phyloP scores from a whole-genome alignment of 2,888 invertebrate species.

The Nomada ferruginata region DNA sequence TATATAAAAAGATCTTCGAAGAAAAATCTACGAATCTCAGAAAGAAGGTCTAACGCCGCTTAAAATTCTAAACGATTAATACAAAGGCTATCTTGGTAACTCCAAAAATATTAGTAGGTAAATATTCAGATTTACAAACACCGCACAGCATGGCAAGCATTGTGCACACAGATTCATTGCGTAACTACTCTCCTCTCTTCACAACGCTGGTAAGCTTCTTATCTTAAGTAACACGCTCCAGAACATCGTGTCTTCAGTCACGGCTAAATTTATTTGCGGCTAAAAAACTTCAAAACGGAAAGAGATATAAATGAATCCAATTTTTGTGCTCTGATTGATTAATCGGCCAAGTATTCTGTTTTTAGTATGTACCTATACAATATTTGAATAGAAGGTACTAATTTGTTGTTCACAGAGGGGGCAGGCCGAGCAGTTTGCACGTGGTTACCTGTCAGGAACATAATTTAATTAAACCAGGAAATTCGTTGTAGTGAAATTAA shows the following conservation, averaged over 20 bases:
- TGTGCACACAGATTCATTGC: slow-evolving; percentile 26
- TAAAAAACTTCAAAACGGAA: background rate
- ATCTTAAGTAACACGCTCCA: slow-evolving; percentile 37
- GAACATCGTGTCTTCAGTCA: slow-evolving; percentile 16
- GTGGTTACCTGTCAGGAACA: background rate
- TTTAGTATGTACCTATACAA: background rate
- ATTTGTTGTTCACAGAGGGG: slow-evolving; percentile 9
- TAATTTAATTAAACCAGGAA: slow-evolving; percentile 30
- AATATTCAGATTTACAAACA: no score
- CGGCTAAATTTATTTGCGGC: no score
- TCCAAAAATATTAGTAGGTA: no score
- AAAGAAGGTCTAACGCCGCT: no score
- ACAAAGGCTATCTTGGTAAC: no score
- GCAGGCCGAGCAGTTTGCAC: background rate
- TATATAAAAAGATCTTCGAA: no score
- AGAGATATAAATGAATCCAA: background rate
- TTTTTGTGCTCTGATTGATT: background rate
- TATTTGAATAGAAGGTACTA: background rate
- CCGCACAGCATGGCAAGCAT: no score
- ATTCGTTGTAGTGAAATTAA: slow-evolving; percentile 35
- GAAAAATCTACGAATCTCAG: no score
- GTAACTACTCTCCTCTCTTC: slow-evolving; percentile 23
- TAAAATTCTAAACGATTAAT: no score
- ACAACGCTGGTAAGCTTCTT: slow-evolving; percentile 45
- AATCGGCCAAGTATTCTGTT: no score